A percentile compares a stretch with the other conserved stretches of the same genome.
phyloP scores from a whole-genome alignment of 2,797 vertebrate genomes.

The Myotis pilosus region DNA sequence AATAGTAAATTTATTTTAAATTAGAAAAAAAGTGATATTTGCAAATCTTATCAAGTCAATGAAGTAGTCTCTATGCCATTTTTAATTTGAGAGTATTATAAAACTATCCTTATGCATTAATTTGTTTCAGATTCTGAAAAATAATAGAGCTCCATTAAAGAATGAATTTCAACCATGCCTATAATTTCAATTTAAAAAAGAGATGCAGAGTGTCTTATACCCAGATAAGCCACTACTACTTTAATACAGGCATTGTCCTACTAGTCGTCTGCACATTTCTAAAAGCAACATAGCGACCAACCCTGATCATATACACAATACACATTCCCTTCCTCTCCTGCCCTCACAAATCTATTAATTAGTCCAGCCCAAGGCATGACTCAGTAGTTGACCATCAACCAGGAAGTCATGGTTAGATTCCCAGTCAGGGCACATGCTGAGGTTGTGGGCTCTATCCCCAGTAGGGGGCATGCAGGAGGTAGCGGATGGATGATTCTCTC shows the following conservation, averaged over 20 bases:
- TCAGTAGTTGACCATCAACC: too few relatives aligned
- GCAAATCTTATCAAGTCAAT: not conserved
- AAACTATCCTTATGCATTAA: not conserved
- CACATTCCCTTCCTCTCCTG: not conserved
- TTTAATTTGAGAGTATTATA: not conserved
- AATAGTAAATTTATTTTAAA: slow-evolving; percentile 36
- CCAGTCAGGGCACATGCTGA: too few relatives aligned
- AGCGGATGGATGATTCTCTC: too few relatives aligned
- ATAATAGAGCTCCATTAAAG: not conserved
- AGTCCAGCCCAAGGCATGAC: too few relatives aligned
- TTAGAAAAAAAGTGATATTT: slow-evolving; percentile 44
- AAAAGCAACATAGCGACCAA: not conserved
- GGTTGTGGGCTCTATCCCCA: too few relatives aligned
- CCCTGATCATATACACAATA: not conserved
- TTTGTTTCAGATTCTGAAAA: slow-evolving; percentile 52
- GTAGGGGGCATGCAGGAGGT: too few relatives aligned
- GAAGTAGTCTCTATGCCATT: not conserved
- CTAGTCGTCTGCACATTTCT: not conserved
- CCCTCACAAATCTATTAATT: not conserved
- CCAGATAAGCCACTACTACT: not conserved
- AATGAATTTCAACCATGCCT: not conserved
- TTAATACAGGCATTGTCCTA: not conserved
- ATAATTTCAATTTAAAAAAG: slow-evolving; percentile 40
- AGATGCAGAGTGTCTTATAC: not conserved
- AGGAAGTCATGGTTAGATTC: too few relatives aligned